Evolutionary conservation across 1,140 invertebrate species (phyloP).

Genomic region (Sipha flava): DNA sequence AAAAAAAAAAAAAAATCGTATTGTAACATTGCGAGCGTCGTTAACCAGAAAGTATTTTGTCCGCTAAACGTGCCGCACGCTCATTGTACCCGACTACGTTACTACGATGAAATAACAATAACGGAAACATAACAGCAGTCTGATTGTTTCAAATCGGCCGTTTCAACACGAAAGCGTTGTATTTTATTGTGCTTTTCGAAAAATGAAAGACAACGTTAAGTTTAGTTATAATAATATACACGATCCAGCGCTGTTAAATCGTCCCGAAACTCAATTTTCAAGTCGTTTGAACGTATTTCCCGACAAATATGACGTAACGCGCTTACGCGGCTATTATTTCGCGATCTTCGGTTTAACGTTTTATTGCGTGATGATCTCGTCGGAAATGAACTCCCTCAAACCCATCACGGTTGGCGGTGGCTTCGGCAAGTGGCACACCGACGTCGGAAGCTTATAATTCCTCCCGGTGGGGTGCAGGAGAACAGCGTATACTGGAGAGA

Average conservation of each 20-base stretch:
- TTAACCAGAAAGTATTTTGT: too few species aligned
- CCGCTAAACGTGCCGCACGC: too few species aligned
- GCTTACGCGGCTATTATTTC: background rate
- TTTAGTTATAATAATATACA: too few species aligned
- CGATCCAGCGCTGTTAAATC: background rate
- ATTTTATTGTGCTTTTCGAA: too few species aligned
- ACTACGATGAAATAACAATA: too few species aligned
- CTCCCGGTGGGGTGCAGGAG: background rate
- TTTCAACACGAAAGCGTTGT: too few species aligned
- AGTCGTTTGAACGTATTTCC: background rate
- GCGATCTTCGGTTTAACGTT: background rate
- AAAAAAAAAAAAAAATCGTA: too few species aligned
- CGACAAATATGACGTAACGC: background rate
- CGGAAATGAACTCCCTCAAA: background rate
- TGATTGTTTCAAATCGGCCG: too few species aligned
- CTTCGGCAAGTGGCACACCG: background rate
- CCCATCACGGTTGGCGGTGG: background rate
- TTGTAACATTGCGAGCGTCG: too few species aligned
- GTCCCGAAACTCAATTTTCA: background rate
- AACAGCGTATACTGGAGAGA: background rate
- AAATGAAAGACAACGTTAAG: too few species aligned
- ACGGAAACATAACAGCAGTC: too few species aligned
- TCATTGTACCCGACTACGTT: too few species aligned
- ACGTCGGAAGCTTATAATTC: background rate
- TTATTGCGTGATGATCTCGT: background rate